Percentiles rank a stretch among this genome's conserved stretches.
phyloP scores from a whole-genome alignment of 2,113 vertebrate species.

The Phoenicopterus ruber region DNA sequence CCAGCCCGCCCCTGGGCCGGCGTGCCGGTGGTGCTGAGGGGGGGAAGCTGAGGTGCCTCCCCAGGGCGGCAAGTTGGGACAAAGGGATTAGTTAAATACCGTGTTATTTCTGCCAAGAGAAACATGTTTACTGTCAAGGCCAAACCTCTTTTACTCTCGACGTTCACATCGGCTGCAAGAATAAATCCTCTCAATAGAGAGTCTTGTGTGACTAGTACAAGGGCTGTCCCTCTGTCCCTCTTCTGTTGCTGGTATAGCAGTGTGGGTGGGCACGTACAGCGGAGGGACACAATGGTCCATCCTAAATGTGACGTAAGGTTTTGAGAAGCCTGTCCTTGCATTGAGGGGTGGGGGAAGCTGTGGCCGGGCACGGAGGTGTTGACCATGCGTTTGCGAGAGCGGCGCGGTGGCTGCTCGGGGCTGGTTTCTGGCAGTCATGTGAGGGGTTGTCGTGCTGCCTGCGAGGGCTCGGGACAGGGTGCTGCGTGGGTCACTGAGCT shows the following conservation, averaged over 20 bases:
- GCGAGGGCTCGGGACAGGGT: not conserved
- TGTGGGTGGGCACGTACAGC: not conserved
- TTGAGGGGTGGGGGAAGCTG: not conserved
- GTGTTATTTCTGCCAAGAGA: not conserved
- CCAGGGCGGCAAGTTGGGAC: not conserved
- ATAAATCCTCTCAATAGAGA: not conserved
- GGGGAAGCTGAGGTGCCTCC: not conserved
- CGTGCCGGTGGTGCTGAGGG: not conserved
- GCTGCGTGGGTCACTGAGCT: not conserved
- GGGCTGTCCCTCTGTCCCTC: not conserved
- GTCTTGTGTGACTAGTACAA: not conserved
- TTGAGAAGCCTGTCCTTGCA: not conserved
- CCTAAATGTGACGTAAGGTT: not conserved
- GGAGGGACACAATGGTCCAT: not conserved
- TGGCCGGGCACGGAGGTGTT: not conserved
- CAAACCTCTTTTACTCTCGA: not conserved
- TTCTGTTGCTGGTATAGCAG: not conserved
- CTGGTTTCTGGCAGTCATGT: not conserved
- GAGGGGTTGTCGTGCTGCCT: too few relatives aligned
- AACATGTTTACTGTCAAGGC: not conserved
- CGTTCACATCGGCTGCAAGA: fast-evolving
- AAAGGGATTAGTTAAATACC: not conserved
- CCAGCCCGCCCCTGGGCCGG: not conserved
- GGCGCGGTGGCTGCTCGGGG: not conserved
- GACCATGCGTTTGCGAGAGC: not conserved